Conservation (phyloP, 2,888 invertebrate genomes). For the Arge pagana region DNA sequence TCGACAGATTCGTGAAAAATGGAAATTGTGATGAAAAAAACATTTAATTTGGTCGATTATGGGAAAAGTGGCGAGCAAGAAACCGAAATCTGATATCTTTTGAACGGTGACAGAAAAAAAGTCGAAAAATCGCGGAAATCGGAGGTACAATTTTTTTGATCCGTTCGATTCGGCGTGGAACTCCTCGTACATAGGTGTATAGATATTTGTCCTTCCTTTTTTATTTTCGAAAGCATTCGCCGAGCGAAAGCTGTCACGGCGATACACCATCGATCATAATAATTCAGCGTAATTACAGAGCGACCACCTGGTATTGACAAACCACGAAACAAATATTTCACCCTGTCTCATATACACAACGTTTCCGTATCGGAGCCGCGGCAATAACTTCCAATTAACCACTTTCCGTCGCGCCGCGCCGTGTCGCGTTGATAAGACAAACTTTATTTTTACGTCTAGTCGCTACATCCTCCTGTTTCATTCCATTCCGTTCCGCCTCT, state of each 20-base stretch:
- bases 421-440: conserved; percentile 11
- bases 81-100: no score
- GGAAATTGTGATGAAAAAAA: no score
- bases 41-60: no score
- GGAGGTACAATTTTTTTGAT: no score
- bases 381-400: conserved; percentile 38
- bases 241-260: conserved; percentile 12
- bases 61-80: no score
- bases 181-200: no score
- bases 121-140: no score
- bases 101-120: no score
- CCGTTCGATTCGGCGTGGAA: no score
- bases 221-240: no score
- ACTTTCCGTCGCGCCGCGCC: conserved; percentile 21
- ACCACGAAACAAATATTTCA: conserved; percentile 20
- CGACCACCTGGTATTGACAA: conserved; percentile 16
- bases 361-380: conserved; percentile 29
- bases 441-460: conserved; percentile 13
- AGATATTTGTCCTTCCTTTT: no score
- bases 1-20: no score
- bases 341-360: conserved; percentile 6
- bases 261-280: conserved; percentile 14
- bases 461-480: background rate
- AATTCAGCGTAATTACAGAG: conserved; percentile 14
- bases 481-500: conserved; percentile 14